A percentile compares a stretch with the other conserved stretches of the same genome.
Evolutionary conservation across 2,888 invertebrate species (phyloP).

Genomic region (Limulus polyphemus): DNA sequence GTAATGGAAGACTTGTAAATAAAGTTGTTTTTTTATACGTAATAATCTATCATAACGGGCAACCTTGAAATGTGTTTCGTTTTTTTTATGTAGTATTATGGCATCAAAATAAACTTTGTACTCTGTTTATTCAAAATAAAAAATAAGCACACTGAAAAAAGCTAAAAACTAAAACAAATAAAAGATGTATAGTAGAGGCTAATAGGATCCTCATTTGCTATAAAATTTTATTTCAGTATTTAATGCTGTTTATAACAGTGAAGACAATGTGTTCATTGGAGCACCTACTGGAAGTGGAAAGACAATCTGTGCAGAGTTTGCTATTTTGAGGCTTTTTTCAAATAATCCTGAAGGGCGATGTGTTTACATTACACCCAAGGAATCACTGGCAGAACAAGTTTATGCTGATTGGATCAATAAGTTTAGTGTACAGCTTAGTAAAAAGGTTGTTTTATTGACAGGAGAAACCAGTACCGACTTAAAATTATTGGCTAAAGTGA

Average conservation of each 20-base stretch:
- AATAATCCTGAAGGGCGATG: slow-evolving; percentile 55
- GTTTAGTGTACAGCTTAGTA: slow-evolving; percentile 57
- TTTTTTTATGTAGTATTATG: no score
- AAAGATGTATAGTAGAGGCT: no score
- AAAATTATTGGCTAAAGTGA: slow-evolving; percentile 52
- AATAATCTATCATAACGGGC: no score
- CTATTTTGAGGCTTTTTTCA: slow-evolving; percentile 71
- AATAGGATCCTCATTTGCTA: not conserved
- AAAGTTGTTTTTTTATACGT: no score
- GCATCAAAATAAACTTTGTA: no score
- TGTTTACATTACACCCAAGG: slow-evolving; percentile 86
- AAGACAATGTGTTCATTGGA: slow-evolving; percentile 94
- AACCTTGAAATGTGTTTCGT: no score
- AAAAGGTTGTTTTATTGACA: slow-evolving; percentile 70
- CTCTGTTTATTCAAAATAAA: no score
- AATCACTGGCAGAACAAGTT: slow-evolving; percentile 70
- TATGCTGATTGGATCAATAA: slow-evolving; percentile 86
- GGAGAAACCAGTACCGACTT: slow-evolving; percentile 96
- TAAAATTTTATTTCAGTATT: slow-evolving; percentile 52
- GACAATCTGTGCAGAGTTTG: slow-evolving; percentile 91
- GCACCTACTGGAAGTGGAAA: slow-evolving; percentile 80
- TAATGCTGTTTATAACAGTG: slow-evolving; percentile 94
- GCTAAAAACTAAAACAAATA: no score
- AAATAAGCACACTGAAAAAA: no score
- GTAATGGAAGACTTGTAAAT: no score